Conservation (phyloP, 2,888 invertebrate species). For the Aphodius granarius region DNA sequence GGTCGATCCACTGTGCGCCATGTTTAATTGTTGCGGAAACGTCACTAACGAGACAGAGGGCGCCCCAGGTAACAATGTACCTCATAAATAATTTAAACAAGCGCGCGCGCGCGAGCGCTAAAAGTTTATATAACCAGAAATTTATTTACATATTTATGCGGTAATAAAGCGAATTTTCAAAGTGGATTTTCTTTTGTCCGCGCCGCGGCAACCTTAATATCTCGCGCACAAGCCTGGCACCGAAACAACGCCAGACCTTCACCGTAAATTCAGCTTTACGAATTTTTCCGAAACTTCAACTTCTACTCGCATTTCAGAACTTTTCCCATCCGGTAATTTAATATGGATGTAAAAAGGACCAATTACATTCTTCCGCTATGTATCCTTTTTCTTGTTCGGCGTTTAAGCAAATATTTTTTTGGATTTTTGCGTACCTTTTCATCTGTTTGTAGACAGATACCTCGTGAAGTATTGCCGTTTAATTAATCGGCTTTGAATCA, state of each 20-base stretch:
- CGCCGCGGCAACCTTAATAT: conserved; percentile 19
- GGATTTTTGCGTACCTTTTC: neutral
- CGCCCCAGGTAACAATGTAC: neutral
- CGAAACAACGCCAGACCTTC: too few species aligned
- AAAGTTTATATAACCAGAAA: conserved; percentile 14
- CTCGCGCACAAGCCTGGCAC: neutral
- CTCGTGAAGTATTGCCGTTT: neutral
- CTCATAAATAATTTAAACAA: conserved; percentile 23
- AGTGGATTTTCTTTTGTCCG: conserved; percentile 17
- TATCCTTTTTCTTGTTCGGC: neutral
- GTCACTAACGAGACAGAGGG: neutral
- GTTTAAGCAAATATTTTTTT: neutral
- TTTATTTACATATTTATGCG: conserved; percentile 24
- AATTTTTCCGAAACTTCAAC: conserved; percentile 22
- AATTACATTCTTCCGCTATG: neutral
- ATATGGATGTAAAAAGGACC: neutral
- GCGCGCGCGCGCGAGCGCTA: conserved; percentile 16
- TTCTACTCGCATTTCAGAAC: conserved; percentile 15
- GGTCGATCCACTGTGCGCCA: neutral
- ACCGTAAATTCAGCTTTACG: conserved; percentile 23
- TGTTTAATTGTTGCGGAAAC: neutral
- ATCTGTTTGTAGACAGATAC: neutral
- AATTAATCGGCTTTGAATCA: neutral
- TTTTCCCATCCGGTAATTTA: conserved; percentile 22
- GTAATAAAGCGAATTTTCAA: conserved; percentile 25